Evolutionary conservation across 2,888 invertebrate genomes (phyloP).

Genomic region (Megamerina dolium): DNA sequence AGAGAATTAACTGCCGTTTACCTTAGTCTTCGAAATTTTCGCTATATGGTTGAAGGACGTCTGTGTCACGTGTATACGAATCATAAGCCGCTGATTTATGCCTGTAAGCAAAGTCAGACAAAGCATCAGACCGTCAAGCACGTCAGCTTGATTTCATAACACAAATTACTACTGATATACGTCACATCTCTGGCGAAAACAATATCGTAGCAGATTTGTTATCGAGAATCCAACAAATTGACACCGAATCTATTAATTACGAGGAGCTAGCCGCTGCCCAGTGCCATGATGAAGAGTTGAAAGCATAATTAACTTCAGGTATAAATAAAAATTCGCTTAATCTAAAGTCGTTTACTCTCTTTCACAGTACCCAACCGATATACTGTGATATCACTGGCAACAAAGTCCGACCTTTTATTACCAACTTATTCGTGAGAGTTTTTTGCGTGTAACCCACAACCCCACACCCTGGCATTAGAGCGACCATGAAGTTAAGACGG

Average conservation of each 20-base stretch:
- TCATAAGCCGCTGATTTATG: conserved; percentile 26
- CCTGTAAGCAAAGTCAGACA: conserved; percentile 31
- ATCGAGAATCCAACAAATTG: conserved; percentile 17
- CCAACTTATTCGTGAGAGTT: too few species aligned
- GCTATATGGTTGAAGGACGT: conserved; percentile 23
- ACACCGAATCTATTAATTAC: conserved; percentile 9
- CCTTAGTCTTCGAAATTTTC: too few species aligned
- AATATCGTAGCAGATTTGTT: conserved; percentile 20
- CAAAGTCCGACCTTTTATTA: too few species aligned
- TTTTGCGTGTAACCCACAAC: too few species aligned
- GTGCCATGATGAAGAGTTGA: conserved; percentile 13
- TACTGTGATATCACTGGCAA: too few species aligned
- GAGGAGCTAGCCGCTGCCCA: conserved; percentile 15
- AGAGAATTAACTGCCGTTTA: too few species aligned
- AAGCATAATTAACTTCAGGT: conserved; percentile 5
- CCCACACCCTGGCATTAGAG: too few species aligned
- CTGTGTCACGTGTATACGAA: conserved; percentile 20
- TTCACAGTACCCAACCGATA: too few species aligned
- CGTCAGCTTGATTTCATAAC: conserved; percentile 17
- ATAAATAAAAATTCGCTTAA: conserved; percentile 5
- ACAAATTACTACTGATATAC: conserved; percentile 20
- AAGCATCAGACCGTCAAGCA: conserved; percentile 17
- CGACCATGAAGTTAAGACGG: too few species aligned
- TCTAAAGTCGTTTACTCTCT: too few species aligned
- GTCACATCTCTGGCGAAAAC: conserved; percentile 16